Evolutionary conservation across 2,797 vertebrate species (phyloP).

Genomic region (Knipowitschia caucasica): DNA sequence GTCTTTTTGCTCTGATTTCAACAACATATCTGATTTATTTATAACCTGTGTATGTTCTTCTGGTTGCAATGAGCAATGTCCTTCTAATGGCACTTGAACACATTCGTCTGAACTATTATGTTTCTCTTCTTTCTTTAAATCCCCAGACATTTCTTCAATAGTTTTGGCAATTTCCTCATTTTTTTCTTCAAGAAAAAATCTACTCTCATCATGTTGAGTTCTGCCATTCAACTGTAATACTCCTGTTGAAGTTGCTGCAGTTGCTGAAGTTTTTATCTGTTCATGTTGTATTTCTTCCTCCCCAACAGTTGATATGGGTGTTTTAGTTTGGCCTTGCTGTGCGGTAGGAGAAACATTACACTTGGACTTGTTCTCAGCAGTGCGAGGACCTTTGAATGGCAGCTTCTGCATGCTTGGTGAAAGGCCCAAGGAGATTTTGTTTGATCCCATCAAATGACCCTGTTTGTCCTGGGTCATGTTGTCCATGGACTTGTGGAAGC

Average conservation of each 20-base stretch:
- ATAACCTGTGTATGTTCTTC: not conserved
- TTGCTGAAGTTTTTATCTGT: slow-evolving; percentile 35
- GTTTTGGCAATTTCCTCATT: slow-evolving; percentile 14
- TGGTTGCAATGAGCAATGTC: slow-evolving; percentile 9
- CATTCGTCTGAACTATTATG: slow-evolving; percentile 8
- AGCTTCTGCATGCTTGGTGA: slow-evolving; percentile 50
- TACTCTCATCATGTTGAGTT: slow-evolving; percentile 20
- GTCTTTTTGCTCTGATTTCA: slow-evolving; percentile 13
- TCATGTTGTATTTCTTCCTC: slow-evolving; percentile 48
- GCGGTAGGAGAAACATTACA: slow-evolving; percentile 44
- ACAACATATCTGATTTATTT: slow-evolving; percentile 13
- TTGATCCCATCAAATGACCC: slow-evolving; percentile 62
- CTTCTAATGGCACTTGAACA: slow-evolving; percentile 10
- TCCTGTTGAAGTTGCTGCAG: too few relatives aligned
- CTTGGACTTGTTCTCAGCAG: slow-evolving; percentile 30
- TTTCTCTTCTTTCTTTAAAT: slow-evolving; percentile 14
- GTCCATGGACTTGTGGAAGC: slow-evolving; percentile 34
- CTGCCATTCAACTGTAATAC: slow-evolving; percentile 13
- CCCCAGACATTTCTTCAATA: not conserved
- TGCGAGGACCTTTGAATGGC: slow-evolving; percentile 28
- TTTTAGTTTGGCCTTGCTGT: slow-evolving; percentile 48
- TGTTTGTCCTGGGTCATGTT: slow-evolving; percentile 36
- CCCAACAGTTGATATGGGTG: slow-evolving; percentile 51
- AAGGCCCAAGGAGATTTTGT: slow-evolving; percentile 43
- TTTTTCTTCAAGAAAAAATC: slow-evolving; percentile 11